Evolutionary conservation across 2,888 invertebrate genomes (phyloP).

Genomic region (Sarcophaga subvicina): DNA sequence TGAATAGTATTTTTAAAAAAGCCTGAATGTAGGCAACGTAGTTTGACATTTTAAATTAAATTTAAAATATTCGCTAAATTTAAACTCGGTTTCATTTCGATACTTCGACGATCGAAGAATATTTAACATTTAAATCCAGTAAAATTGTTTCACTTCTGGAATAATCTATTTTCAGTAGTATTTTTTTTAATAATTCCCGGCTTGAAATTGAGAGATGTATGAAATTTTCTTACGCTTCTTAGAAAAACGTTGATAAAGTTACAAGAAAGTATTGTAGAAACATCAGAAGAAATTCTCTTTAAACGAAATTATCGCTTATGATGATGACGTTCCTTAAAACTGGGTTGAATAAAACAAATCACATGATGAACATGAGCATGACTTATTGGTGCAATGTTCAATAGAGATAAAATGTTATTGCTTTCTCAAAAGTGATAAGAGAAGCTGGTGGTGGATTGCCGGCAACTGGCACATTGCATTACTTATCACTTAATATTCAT

Average conservation of each 20-base stretch:
- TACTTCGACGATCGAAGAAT: background rate
- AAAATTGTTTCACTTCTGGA: too few species aligned
- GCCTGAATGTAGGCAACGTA: conserved; percentile 1
- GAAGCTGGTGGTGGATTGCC: background rate
- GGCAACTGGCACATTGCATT: conserved; percentile 17
- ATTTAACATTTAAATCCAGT: too few species aligned
- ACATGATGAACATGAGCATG: conserved; percentile 53
- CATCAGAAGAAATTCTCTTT: too few species aligned
- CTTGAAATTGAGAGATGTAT: too few species aligned
- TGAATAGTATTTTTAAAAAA: background rate
- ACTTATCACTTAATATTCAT: background rate
- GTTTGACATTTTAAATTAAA: background rate
- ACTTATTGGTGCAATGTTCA: conserved; percentile 20
- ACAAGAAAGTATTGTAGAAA: too few species aligned
- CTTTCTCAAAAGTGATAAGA: conserved; percentile 35
- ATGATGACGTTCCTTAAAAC: background rate
- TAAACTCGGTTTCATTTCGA: background rate
- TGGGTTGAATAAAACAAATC: conserved; percentile 38
- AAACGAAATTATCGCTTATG: background rate
- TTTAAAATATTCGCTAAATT: background rate
- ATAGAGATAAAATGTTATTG: conserved; percentile 41
- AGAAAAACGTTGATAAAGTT: too few species aligned
- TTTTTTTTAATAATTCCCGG: too few species aligned
- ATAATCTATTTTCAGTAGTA: too few species aligned
- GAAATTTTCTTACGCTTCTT: too few species aligned